Evolutionary conservation across 2,797 vertebrate species (phyloP), one percentile per base, ranked within the genome.

Genomic region (Acipenser ruthenus): DNA sequence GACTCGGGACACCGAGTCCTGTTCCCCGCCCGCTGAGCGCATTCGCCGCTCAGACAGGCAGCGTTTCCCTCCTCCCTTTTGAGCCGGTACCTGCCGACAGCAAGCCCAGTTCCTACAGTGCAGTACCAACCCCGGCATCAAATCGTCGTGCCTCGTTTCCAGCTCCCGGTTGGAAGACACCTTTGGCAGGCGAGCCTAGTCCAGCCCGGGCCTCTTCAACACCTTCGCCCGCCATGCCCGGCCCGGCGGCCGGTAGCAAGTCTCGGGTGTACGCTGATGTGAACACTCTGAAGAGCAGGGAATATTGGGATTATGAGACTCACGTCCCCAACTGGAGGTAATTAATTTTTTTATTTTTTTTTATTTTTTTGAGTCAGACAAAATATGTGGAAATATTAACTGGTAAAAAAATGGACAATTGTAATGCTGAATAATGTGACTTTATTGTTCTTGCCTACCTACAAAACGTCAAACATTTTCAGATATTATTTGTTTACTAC

Each of bases 261-360:
- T 92, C 96, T 87, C 93, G 94, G 87, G 94, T 97, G 74, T 98
- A 97, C 88, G 93, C 93, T 81, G 95, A 97, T 74, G 93, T 95
- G 84, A 98, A 97, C 93, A 95, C 93, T 83, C 89, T 93, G 88
- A 93, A 95, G 88, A 95, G 93, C 90, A 88, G 93, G 81, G 95
- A 96, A 69, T 98, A 97, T 86, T 97, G 95, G 95, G 95, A 98
- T 88, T 97, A 97, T 58, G 95, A 96, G 71, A 81, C 93, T 74
- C 95, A 98, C 72, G 88, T 94, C 85, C 93, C 95, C 80, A 94
- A 88, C 84, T 97, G 95, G 95, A 96, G 95, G 95, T 97, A 91
- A 96, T 87, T 68, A 70, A 63, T 53, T 47, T 13, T 51, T 65
- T 53, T 65, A 53, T n/a, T n/a, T n/a, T n/a, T n/a, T n/a, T n/a